phyloP scores from a whole-genome alignment of 2,888 invertebrate genomes.

The Mesochorus sp. region DNA sequence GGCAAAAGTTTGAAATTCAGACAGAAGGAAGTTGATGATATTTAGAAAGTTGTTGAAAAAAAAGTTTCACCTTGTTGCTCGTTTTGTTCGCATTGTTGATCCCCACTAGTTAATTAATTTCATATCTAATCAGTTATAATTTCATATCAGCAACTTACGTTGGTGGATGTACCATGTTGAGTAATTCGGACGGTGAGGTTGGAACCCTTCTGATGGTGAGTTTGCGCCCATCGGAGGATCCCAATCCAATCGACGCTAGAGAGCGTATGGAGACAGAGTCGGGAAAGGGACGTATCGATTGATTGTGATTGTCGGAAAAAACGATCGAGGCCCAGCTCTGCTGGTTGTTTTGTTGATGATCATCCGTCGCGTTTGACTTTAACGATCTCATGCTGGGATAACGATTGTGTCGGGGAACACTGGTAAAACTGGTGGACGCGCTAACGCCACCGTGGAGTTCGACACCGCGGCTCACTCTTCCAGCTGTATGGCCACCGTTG shows the following conservation, averaged over 20 bases:
- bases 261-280: constrained; percentile 91
- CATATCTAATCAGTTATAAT: too few relatives aligned
- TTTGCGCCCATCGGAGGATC: constrained; percentile 93
- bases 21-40: too few relatives aligned
- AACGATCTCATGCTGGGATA: constrained; percentile 77
- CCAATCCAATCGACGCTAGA: constrained; percentile 93
- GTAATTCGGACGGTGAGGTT: constrained; percentile 92
- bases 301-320: constrained; percentile 86
- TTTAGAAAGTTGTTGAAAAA: too few relatives aligned
- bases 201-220: constrained; percentile 93
- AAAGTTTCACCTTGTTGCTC: too few relatives aligned
- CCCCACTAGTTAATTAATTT: too few relatives aligned
- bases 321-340: constrained; percentile 82
- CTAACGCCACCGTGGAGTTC: constrained; percentile 62
- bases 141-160: constrained; percentile 85
- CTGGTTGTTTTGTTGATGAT: constrained; percentile 71
- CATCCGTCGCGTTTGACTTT: constrained; percentile 74
- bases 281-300: constrained; percentile 77
- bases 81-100: too few relatives aligned
- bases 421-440: constrained; percentile 20
- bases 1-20: too few relatives aligned
- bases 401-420: constrained; percentile 66
- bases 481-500: constrained; percentile 40
- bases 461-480: constrained; percentile 62
- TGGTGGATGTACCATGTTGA: constrained; percentile 92